Conservation (phyloP, 2,888 invertebrate species). For the Tiliacea aurago region DNA sequence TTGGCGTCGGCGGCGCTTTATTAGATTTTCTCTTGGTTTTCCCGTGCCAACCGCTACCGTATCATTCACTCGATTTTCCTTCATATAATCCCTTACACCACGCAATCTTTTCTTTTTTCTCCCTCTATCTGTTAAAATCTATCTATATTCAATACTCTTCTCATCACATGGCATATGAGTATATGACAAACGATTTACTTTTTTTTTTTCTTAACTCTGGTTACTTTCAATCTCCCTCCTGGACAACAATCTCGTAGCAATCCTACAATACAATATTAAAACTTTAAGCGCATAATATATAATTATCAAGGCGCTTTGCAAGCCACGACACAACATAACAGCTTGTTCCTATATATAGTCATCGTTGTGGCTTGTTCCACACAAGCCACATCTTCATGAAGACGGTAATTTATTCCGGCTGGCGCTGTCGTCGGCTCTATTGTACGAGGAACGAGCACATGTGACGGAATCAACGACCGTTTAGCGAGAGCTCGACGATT, state of each 20-base stretch:
- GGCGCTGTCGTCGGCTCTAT: conserved; percentile 57
- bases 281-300: not conserved
- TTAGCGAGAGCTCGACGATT: conserved; percentile 73
- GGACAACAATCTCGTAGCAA: not conserved
- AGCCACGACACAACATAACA: not conserved
- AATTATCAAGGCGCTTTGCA: not conserved
- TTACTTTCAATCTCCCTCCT: not conserved
- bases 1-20: not conserved
- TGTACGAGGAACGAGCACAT: conserved; percentile 66
- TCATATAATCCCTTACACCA: not conserved
- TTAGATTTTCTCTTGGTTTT: not conserved
- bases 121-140: conserved; percentile 1
- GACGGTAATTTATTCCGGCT: conserved; percentile 65
- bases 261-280: not conserved
- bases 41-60: not conserved
- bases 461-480: conserved; percentile 73
- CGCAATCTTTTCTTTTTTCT: not conserved
- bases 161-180: not conserved
- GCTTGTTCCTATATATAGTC: conserved; percentile 20
- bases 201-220: not conserved
- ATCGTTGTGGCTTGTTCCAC: conserved; percentile 52
- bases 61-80: not conserved
- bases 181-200: not conserved
- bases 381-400: conserved; percentile 66
- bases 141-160: not conserved